Evolutionary conservation across 2,888 invertebrate genomes (phyloP), one percentile per base, ranked within the genome.

Genomic region (Hofmannophila pseudospretella): DNA sequence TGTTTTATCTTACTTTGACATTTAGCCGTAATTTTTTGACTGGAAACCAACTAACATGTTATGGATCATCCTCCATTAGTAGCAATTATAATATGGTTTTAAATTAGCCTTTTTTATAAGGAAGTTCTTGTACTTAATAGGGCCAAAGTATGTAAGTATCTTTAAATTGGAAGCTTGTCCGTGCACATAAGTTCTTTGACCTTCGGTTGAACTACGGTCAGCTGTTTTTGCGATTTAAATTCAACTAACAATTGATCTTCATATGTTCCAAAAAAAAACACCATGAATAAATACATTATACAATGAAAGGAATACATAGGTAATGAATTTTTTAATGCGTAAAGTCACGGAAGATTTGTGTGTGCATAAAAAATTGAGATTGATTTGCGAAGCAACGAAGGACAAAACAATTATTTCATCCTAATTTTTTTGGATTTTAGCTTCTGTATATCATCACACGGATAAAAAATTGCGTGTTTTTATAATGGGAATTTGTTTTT

Each of bases 321-420:
- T 27, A 27, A 27, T 27, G 11, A 12, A 23, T 51, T 43, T 42
- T 29, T 38, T 44, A 38, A 44, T 40, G 42, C 38, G 39, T 34
- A 29, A 33, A 31, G 36, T 33, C 35, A 42, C 46, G 51, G 49
- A 44, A 49, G 39, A 42, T 45, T 43, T 41, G n/a, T 44, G 41
- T 45, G 51, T 47, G 39, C 32, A 49, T 49, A 67, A 67, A 66
- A 66, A 67, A 43, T 44, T 54, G 20, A 35, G 38, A 52, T 36
- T 32, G 41, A 44, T 39, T 41, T 41, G 48, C 43, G 44, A 56
- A 45, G 38, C 34, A 36, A 38, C 44, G 51, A 49, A 45, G 37
- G 50, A 42, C 46, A 38, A 43, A 45, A 36, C 37, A 27, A 41
- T 42, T 42, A 42, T 37, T 4, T 5, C 23, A 39, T 5, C 5